A percentile compares a stretch with the other conserved stretches of the same genome.
phyloP scores from a whole-genome alignment of 2,113 vertebrate species.

The Halcyon senegalensis region DNA sequence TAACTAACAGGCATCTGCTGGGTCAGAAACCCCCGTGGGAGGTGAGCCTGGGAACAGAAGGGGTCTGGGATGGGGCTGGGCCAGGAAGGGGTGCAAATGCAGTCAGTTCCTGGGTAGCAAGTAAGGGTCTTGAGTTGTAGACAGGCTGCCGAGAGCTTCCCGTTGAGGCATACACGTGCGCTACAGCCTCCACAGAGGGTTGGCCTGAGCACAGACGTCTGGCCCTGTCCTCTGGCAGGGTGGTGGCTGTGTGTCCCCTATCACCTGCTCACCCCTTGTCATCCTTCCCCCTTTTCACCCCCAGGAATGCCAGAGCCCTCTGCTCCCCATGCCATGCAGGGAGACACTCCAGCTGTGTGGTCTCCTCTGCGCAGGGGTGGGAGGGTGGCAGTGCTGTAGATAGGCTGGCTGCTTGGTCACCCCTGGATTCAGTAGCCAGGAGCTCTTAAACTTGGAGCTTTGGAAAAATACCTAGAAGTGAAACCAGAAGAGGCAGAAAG shows the following conservation, averaged over 20 bases:
- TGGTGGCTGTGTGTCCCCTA: background rate
- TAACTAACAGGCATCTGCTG: background rate
- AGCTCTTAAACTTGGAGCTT: background rate
- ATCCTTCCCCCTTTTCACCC: background rate
- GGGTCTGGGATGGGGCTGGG: background rate
- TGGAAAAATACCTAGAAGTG: background rate
- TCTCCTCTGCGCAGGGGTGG: rapidly evolving
- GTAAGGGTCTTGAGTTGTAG: background rate
- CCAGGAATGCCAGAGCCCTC: background rate
- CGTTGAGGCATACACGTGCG: rapidly evolving
- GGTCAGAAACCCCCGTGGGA: background rate
- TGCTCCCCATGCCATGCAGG: rapidly evolving
- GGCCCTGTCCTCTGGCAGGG: background rate
- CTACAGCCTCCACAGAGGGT: background rate
- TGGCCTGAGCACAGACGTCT: rapidly evolving
- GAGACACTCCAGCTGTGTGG: background rate
- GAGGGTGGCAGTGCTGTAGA: background rate
- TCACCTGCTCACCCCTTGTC: background rate
- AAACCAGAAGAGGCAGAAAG: background rate
- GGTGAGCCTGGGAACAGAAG: background rate
- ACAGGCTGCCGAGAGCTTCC: background rate
- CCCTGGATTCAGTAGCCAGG: background rate
- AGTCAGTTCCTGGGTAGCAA: background rate
- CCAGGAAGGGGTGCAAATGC: background rate
- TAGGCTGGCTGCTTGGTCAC: background rate